Percentiles rank a stretch among this genome's conserved stretches.
These are phyloP conservation scores for Pelmatolapia mariae DNA, from an alignment of 2,113 vertebrate species.

Conservation along the genomic window DNA sequence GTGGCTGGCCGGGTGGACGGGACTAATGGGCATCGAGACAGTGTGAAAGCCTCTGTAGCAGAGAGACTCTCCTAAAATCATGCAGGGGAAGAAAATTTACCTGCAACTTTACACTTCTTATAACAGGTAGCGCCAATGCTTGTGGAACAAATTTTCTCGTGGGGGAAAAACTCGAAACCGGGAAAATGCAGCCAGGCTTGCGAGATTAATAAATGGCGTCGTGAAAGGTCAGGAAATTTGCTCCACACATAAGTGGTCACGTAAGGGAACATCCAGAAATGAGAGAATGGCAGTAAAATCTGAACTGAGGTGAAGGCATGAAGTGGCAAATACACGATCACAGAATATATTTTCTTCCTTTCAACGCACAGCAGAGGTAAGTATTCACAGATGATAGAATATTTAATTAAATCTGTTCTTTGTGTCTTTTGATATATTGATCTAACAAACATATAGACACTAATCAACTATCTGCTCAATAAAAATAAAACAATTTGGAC, in stretches of 20 bases:
- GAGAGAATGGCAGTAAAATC: background rate
- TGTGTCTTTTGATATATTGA: background rate
- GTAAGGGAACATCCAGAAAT: background rate
- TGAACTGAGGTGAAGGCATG: background rate
- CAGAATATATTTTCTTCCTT: background rate
- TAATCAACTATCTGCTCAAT: background rate
- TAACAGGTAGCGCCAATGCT: conserved; percentile 12
- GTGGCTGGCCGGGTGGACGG: background rate
- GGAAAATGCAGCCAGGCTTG: background rate
- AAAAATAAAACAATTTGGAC: background rate
- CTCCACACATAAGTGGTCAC: background rate
- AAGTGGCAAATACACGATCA: background rate
- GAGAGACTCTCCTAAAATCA: background rate
- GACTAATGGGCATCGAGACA: conserved; percentile 10
- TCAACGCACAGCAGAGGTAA: background rate
- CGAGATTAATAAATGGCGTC: background rate
- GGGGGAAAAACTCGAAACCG: background rate
- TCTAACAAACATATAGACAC: background rate
- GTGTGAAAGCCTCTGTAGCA: conserved; percentile 21
- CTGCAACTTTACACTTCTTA: background rate
- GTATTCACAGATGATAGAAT: background rate
- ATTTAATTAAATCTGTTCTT: background rate
- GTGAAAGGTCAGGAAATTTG: background rate
- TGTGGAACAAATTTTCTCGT: background rate
- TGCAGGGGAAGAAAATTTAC: background rate